Evolutionary conservation across 2,888 invertebrate genomes (phyloP), one percentile per base, ranked within the genome.

Genomic region (Brachypterus glaber): DNA sequence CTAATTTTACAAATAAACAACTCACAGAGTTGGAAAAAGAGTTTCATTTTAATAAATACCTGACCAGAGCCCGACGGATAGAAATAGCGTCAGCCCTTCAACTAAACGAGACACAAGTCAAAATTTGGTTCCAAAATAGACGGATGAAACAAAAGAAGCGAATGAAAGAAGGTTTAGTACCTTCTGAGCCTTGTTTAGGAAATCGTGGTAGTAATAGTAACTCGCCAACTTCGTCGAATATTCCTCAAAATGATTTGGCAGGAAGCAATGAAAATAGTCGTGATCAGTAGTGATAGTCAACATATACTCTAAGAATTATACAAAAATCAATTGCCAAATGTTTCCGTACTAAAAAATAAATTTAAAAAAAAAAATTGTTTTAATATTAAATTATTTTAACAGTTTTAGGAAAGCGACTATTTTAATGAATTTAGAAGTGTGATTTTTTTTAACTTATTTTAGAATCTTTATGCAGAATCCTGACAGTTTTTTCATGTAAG

Each of bases 1-100:
- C 98, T 25, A 98, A 98, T 71, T 98, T 98, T 72, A 96, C 96
- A 50, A 98, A 97, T 69, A 97, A 97, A 68, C 98, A 98, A 66
- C 78, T 98, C 47, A 98, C 97, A 2, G 98, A 98, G 67, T 74
- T 98, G 49, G 98, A 98, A 66, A 98, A 98, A 63, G 97, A 98
- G 67, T 98, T 97, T 70, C 97, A 97, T 67, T 97, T 95, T 70
- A 96, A 96, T 72, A 96, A 95, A 69, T 98, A 98, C 72, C 77
- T 98, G 58, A 98, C 97, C 25, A 72, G 97, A 52, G 96, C 95
- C 25, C 73, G 97, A 49, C 76, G 98, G 54, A 96, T 97, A 63
- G 98, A 98, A 69, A 98, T 98, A 51, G 98, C 98, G 1, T 88
- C 91, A 2, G 87, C 93, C 2, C 70, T 98, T 37, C 91, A 93